Evolutionary conservation across 2,113 vertebrate species (phyloP), one percentile per base, ranked within the genome.

Genomic region (Ctenodactylus gundi): DNA sequence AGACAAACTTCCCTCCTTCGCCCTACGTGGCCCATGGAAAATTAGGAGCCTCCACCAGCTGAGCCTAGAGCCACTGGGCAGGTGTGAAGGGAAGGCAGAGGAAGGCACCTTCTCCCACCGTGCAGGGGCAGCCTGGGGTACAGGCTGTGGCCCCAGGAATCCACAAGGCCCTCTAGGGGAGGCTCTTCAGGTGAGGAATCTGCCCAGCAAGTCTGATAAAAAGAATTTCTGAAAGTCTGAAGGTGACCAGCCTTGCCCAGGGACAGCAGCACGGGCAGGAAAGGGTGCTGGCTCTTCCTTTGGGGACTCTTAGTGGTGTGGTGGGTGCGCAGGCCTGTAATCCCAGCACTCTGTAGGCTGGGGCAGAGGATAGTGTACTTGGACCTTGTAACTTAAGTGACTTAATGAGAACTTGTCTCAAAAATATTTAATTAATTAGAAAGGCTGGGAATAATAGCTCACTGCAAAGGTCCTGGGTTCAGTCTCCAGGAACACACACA

Each of bases 191-290:
- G 93, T 72, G 39, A 6, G 3, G 4, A 25, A 41, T 53, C 39
- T 76, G 41, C 9, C 41, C 27, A 57, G 25, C 6, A 62, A 49
- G 58, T 11, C 64, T 27, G 73, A 85, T 36, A 75, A 41, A 46
- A 57, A 23, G 68, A 65, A 64, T 78, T 39, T 49, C 27, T 1
- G 7, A 62, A 72, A 64, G 25, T 29, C 11, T 13, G 81, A 55
- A 31, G 44, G 58, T 1, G 53, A 10, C 46, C 0, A 0, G 8
- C 46, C 36, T n/a, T 21, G 15, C 67, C 75, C 29, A 12, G 7
- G 44, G 0, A 2, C 23, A 57, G 46, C n/a, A n/a, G 20, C 14
- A 1, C 11, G 0, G 11, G n/a, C 29, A 34, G 29, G 10, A 36
- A 20, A 72, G 36, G 21, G 21, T 25, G 31, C 78, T 13, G 15